Evolutionary conservation across 37 sponge, comb jelly and placozoan species (phyloP).

Genomic region (Ephydatia muelleri): DNA sequence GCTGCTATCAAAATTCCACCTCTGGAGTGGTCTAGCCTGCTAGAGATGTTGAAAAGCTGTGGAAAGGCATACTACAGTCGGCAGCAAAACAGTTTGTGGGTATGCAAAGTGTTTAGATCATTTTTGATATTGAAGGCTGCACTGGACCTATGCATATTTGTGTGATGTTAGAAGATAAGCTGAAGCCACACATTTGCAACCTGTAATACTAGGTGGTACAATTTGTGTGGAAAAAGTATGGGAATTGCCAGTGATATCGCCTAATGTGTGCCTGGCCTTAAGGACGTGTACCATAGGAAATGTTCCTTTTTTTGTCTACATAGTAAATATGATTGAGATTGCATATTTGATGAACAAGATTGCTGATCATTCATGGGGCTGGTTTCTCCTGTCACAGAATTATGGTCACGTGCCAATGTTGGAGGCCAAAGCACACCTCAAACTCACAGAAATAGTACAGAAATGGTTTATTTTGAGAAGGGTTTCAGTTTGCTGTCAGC

Average conservation of each 20-base stretch:
- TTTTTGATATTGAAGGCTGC: no score
- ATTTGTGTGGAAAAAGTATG: no score
- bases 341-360: not conserved
- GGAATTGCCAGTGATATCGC: no score
- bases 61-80: slow-evolving; percentile 31
- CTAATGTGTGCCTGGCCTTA: no score
- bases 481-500: not conserved
- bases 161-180: no score
- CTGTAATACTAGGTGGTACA: no score
- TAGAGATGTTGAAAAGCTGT: slow-evolving; percentile 22
- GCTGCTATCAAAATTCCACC: not conserved
- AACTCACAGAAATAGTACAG: not conserved
- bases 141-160: no score
- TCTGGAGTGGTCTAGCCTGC: slow-evolving; percentile 33
- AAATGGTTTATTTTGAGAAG: not conserved
- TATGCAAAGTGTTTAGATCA: not conserved
- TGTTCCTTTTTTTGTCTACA: no score
- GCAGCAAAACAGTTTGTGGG: not conserved
- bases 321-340: not conserved
- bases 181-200: no score
- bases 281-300: no score
- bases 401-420: not conserved
- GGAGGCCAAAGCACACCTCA: not conserved
- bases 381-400: not conserved
- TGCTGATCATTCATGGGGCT: not conserved